Conservation (phyloP, 2,797 vertebrate species). For the Sebastiscus albofasciatus region DNA sequence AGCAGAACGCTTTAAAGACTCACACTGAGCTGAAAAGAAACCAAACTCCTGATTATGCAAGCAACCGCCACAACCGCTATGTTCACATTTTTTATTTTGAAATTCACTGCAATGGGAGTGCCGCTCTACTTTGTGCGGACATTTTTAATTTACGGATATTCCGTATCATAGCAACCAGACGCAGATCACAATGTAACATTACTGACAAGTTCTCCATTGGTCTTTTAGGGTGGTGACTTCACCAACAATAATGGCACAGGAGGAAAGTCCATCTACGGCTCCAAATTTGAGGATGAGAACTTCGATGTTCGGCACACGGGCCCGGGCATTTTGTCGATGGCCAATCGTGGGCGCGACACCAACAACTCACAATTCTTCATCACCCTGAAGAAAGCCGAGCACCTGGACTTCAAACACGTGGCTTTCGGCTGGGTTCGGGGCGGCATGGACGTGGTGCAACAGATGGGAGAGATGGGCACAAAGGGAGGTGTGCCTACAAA, state of each 20-base stretch:
- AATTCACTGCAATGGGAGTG: too few species aligned
- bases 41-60: too few species aligned
- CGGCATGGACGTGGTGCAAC: constrained; percentile 91
- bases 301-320: constrained; percentile 92
- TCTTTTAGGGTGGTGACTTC: constrained; percentile 92
- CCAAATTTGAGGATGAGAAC: constrained; percentile 94
- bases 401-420: constrained; percentile 95
- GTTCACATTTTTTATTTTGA: too few species aligned
- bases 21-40: too few species aligned
- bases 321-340: constrained; percentile 95
- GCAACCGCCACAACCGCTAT: too few species aligned
- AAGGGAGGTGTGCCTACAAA: constrained; percentile 84
- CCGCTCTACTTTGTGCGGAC: too few species aligned
- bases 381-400: constrained; percentile 92
- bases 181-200: not conserved
- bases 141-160: too few species aligned
- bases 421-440: constrained; percentile 92
- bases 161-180: too few species aligned
- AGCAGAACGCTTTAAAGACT: too few species aligned
- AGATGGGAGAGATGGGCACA: constrained; percentile 90
- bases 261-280: constrained; percentile 92
- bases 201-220: not conserved
- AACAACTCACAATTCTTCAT: constrained; percentile 96
- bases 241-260: constrained; percentile 91
- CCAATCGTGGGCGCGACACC: constrained; percentile 88